Evolutionary conservation across 1,140 invertebrate species (phyloP), one percentile per base, ranked within the genome.

Genomic region (Saccostrea echinata): DNA sequence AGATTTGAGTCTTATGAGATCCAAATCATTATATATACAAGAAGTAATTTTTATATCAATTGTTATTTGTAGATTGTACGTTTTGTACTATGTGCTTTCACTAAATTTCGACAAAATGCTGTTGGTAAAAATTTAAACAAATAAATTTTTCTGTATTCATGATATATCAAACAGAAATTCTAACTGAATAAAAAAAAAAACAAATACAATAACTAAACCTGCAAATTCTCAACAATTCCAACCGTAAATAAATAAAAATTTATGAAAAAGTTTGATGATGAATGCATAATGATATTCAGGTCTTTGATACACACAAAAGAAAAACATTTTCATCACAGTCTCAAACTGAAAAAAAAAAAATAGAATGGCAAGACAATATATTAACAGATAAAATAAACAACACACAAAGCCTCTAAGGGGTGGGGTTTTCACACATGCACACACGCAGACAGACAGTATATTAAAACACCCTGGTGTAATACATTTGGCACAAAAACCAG

Each of bases 341-440:
- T 33, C 68, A 71, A 71, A 71, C 68, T 30, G 27, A 71, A 71
- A 43, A 43, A 43, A 43, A 43, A 43, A 43, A 43, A 16, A 30
- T 11, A 71, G 68, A 71, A 71, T 71, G 68, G 68, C 68, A 71
- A 71, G 68, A 71, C 68, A 71, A 27, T 61, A 61, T n/a, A 61
- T 61, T 61, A 61, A 61, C 13, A 61, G n/a, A 61, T 61, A 21
- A 6, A 61, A 21, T 18, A 61, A 61, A 61, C 18, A 21, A n/a
- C 55, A 21, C 55, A 61, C 55, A 61, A 6, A 61, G n/a, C n/a
- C 18, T n/a, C 6, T 61, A 61, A 61, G 55, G 55, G 55, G 55
- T 21, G 55, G 18, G 55, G 18, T 61, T 61, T 61, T 61, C 55
- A 61, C 55, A 61, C 55, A 61, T 8, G 21, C 55, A 61, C 55